Conservation (phyloP, 2,888 invertebrate species). For the Ceriagrion tenellum region DNA sequence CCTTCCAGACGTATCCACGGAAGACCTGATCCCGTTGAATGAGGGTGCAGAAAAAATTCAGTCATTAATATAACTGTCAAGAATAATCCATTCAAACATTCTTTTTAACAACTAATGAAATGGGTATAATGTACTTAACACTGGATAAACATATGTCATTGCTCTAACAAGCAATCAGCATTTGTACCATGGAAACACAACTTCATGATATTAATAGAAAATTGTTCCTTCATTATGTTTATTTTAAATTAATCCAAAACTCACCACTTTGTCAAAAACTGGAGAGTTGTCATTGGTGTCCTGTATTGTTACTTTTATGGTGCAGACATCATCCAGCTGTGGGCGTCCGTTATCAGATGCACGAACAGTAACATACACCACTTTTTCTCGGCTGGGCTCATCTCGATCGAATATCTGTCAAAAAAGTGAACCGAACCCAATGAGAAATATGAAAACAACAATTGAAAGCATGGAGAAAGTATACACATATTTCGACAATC, state of each 20-base stretch:
- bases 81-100: neutral
- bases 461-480: too few relatives aligned
- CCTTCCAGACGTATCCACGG: slow-evolving; percentile 84
- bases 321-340: slow-evolving; percentile 94
- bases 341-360: slow-evolving; percentile 96
- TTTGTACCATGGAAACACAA: slow-evolving; percentile 78
- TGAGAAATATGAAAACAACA: neutral
- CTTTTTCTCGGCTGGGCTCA: slow-evolving; percentile 90
- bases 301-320: slow-evolving; percentile 92
- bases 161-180: neutral
- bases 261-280: slow-evolving; percentile 89
- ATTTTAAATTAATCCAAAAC: slow-evolving; percentile 75
- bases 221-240: neutral
- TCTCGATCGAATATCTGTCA: slow-evolving; percentile 91
- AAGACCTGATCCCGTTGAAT: slow-evolving; percentile 79
- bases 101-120: neutral
- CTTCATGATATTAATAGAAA: slow-evolving; percentile 72
- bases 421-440: neutral
- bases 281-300: slow-evolving; percentile 96
- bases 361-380: slow-evolving; percentile 90
- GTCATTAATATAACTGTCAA: neutral
- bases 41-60: slow-evolving; percentile 64
- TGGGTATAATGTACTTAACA: too few relatives aligned
- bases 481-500: neutral
- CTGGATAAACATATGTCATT: neutral